Base-by-base conservation (phyloP, 2,888 invertebrate species). In the Cantharis lateralis region DNA sequence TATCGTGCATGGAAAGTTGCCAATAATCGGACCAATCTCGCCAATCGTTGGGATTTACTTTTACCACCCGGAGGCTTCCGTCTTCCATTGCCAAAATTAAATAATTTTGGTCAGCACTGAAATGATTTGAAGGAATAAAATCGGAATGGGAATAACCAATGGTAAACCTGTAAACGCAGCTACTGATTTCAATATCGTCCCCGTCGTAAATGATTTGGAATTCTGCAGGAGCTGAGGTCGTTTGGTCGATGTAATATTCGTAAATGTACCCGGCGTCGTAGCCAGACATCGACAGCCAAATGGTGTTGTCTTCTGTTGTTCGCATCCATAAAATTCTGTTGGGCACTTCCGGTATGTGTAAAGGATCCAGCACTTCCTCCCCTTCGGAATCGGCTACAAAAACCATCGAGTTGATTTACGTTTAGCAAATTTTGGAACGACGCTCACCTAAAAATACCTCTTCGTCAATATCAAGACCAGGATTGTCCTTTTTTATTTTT, bases 1-100 rank as follows among this genome's bases (percentile, higher is more conserved):
- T 91, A 85, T 95, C 95, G 84, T 96, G 96, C 93, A 95, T 94
- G 1, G 93, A 89, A 48, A 94, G 87, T 62, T 90, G 89, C 89
- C 93, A 94, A 83, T 92, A 93, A 83, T 95, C 93, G 0, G 89
- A 87, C 2, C 93, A 86, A 85, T 93, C 90, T 5, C 89, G 86
- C 76, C 89, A 89, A 82, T 92, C 87, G 0, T 88, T 81, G 0
- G 84, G 81, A 78, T 91, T 90, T 0, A 89, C 82, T 71, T 86
- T 88, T 80, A 91, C 91, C 1, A 93, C 87, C 11, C 93, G 89
- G 24, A 94, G 88, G 64, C 89, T 88, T 0, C 94, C 94, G 80
- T 91, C 89, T 80, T 90, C 86, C 89, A 93, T 90, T 20, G 92
- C 93, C 78, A 93, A 89, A 32, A 93, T 85, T 0, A 93, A 79